Evolutionary conservation across 2,888 invertebrate species (phyloP).

Genomic region (Notocelia uddmanniana): DNA sequence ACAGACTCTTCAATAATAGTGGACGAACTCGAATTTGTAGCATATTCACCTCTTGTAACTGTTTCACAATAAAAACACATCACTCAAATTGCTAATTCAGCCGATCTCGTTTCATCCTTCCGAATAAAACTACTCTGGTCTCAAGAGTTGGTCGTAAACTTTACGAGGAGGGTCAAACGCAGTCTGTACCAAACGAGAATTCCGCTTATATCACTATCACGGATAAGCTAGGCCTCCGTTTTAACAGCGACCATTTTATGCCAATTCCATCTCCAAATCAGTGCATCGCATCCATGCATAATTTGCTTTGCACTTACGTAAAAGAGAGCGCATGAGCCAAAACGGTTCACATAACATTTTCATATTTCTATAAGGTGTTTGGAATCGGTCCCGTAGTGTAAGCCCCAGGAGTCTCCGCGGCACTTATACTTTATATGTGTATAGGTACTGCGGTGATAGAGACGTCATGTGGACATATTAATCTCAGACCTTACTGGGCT

Average conservation of each 20-base stretch:
- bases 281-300: conserved; percentile 4
- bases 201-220: conserved; percentile 63
- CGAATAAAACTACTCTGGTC: conserved; percentile 40
- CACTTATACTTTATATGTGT: too few relatives aligned
- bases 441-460: conserved; percentile 31
- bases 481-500: conserved; percentile 51
- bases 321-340: neutral
- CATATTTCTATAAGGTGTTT: neutral
- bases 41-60: neutral
- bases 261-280: neutral
- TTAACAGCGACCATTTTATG: neutral
- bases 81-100: conserved; percentile 15
- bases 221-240: conserved; percentile 53
- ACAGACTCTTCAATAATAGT: too few relatives aligned
- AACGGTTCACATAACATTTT: too few relatives aligned
- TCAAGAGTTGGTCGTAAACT: conserved; percentile 57
- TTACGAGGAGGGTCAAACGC: conserved; percentile 66
- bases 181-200: conserved; percentile 57
- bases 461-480: conserved; percentile 47
- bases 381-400: conserved; percentile 46
- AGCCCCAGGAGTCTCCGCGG: conserved; percentile 50
- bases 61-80: conserved; percentile 7
- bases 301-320: neutral
- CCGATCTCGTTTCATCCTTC: conserved; percentile 40
- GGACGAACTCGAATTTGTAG: neutral